Evolutionary conservation across 2,888 invertebrate species (phyloP).

Genomic region (Eupsilia transversa): DNA sequence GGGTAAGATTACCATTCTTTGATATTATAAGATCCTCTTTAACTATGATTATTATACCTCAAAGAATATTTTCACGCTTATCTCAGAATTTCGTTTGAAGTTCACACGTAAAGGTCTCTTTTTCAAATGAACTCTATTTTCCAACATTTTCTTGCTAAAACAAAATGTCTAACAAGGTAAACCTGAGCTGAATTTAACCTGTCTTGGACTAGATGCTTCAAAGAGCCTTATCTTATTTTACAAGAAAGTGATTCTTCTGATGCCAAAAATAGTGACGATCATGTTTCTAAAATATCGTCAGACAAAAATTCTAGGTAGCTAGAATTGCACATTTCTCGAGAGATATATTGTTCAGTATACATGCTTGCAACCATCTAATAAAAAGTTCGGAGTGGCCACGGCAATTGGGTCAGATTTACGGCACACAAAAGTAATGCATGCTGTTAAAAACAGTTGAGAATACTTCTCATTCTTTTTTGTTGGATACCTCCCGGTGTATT

Average conservation of each 20-base stretch:
- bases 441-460: slow-evolving; percentile 7
- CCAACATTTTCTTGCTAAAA: slow-evolving; percentile 7
- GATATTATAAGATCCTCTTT: neutral
- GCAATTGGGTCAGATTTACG: slow-evolving; percentile 41
- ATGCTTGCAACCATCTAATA: slow-evolving; percentile 1
- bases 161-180: neutral
- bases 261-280: neutral
- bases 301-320: too few species aligned
- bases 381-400: slow-evolving; percentile 7
- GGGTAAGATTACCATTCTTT: slow-evolving; percentile 11
- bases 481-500: neutral
- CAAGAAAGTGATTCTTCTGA: neutral
- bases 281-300: neutral
- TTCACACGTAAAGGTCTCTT: slow-evolving; percentile 3
- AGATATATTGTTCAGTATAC: neutral
- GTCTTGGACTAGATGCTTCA: neutral
- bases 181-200: slow-evolving; percentile 20
- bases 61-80: slow-evolving; percentile 4
- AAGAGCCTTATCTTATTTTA: slow-evolving; percentile 10
- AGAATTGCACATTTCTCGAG: neutral
- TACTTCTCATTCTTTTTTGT: slow-evolving; percentile 36
- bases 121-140: neutral
- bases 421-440: slow-evolving; percentile 21
- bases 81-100: slow-evolving; percentile 7
- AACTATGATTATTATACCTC: neutral